Evolutionary conservation across 2,113 vertebrate species (phyloP), one percentile per base, ranked within the genome.

Genomic region (Aepyceros melampus): DNA sequence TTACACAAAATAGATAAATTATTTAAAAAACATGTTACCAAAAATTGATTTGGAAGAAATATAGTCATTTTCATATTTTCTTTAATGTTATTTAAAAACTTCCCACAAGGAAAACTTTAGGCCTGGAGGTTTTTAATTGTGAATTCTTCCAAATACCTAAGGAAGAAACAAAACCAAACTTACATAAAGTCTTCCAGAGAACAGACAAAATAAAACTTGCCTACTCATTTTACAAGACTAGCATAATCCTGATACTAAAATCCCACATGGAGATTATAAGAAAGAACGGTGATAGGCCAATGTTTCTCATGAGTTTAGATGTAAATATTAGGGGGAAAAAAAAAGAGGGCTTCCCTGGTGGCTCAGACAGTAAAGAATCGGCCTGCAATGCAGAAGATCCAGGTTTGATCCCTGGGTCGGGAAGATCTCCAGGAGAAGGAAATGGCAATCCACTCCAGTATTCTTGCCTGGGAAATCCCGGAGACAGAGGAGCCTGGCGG

Each of bases 61-160:
- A 79, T 0, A 78, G 31, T 51, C 27, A 92, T 60, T 97, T 92
- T 91, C 76, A 71, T 33, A 74, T 86, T 93, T 94, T 78, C 16
- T 83, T 88, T 74, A 93, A 60, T 74, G 31, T 71, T 91, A 96
- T 58, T 95, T 87, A 58, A 89, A 96, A 92, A 79, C 10, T 58
- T 91, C 47, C 47, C 43, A 78, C 43, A 78, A 81, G 96, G 86
- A 87, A 95, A 91, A 85, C 7, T 40, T 94, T 56, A 79, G 25
- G 51, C 36, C 17, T 55, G 64, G 29, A 83, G 67, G 82, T 33
- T 92, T 85, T 92, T 31, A 85, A 21, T 25, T 91, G 36, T 85
- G 58, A 85, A 95, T 89, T 92, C 33, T 88, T 92, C 87, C 36
- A 96, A 78, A 53, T 58, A 89, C 29, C 9, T 84, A 96, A 81